Conservation (phyloP, 2,113 vertebrate species). For the Equus quagga region DNA sequence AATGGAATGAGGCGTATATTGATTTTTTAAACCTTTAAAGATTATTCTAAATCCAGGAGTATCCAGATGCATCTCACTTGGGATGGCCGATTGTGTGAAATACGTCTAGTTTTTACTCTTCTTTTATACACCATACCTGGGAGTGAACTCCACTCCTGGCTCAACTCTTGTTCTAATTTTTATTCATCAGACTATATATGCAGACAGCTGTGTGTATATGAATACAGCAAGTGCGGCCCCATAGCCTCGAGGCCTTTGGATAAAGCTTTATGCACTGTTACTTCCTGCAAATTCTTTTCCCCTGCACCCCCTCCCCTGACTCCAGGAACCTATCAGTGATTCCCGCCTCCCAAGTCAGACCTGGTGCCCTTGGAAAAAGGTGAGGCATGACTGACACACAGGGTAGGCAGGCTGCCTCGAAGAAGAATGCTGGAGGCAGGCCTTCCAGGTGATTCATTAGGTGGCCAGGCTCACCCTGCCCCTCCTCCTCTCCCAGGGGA, state of each 20-base stretch:
- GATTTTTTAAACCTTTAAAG: not conserved
- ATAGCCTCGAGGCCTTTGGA: not conserved
- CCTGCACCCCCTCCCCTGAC: not conserved
- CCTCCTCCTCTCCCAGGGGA: not conserved
- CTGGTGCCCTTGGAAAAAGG: not conserved
- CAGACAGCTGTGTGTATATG: not conserved
- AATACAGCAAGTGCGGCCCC: not conserved
- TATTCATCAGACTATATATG: not conserved
- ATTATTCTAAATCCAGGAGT: not conserved
- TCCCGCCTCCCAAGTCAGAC: not conserved
- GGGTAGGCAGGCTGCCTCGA: not conserved
- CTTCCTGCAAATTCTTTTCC: not conserved
- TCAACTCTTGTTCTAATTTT: not conserved
- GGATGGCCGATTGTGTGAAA: not conserved
- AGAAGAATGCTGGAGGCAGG: not conserved
- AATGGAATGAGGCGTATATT: not conserved
- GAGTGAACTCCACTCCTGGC: not conserved
- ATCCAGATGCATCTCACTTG: not conserved
- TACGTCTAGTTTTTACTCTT: too few relatives aligned
- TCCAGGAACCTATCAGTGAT: not conserved
- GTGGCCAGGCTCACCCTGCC: not conserved
- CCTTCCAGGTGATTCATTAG: conserved; percentile 18
- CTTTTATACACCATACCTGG: not conserved
- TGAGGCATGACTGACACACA: not conserved
- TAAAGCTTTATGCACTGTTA: not conserved